A percentile compares a stretch with the other conserved stretches of the same genome.
phyloP scores from a whole-genome alignment of 1,140 invertebrate species.

The Berghia stephanieae region DNA sequence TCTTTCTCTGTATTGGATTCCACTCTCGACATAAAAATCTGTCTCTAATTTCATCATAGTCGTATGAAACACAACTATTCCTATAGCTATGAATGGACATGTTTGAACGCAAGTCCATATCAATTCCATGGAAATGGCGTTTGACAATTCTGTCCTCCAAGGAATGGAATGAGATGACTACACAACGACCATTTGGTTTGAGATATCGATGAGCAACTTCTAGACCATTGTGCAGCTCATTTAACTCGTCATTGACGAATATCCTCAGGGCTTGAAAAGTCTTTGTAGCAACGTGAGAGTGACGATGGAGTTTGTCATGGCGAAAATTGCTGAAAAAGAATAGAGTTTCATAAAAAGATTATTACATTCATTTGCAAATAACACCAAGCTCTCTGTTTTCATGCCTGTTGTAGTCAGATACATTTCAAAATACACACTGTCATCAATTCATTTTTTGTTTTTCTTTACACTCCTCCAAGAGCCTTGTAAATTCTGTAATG shows the following conservation, averaged over 20 bases:
- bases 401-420: too few relatives aligned
- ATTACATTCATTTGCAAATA: too few relatives aligned
- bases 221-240: slow-evolving; percentile 92
- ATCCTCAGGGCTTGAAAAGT: slow-evolving; percentile 94
- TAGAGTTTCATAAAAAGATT: too few relatives aligned
- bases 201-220: slow-evolving; percentile 78
- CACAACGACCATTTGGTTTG: slow-evolving; percentile 81
- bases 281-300: slow-evolving; percentile 87
- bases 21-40: slow-evolving; percentile 75
- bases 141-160: slow-evolving; percentile 96
- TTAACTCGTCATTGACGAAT: slow-evolving; percentile 97
- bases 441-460: too few relatives aligned
- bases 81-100: slow-evolving; percentile 43
- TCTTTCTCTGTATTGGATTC: slow-evolving; percentile 83
- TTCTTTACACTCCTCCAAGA: too few relatives aligned
- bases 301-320: slow-evolving; percentile 78
- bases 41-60: slow-evolving; percentile 69
- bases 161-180: slow-evolving; percentile 90
- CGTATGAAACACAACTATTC: slow-evolving; percentile 12
- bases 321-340: too few relatives aligned
- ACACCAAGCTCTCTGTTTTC: too few relatives aligned
- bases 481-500: too few relatives aligned
- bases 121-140: slow-evolving; percentile 76
- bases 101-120: slow-evolving; percentile 45
- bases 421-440: too few relatives aligned